phyloP scores from a whole-genome alignment of 2,797 vertebrate species.

The Antennarius maculatus region DNA sequence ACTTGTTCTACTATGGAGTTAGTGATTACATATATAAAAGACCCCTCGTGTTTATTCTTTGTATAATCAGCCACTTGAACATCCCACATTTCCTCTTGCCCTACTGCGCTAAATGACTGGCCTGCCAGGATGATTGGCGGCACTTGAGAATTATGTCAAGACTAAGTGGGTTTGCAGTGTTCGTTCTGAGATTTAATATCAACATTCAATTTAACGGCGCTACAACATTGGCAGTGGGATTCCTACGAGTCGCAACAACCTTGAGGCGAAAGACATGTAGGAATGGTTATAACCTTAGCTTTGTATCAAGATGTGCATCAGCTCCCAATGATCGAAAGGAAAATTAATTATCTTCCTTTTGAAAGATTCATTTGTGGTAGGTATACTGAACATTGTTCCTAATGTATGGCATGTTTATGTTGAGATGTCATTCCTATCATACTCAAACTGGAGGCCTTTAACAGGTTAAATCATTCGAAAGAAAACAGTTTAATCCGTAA shows the following conservation, averaged over 20 bases:
- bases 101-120: constrained; percentile 68
- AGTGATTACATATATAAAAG: not conserved
- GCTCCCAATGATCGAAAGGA: not conserved
- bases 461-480: not conserved
- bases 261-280: constrained; percentile 13
- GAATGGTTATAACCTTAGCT: constrained; percentile 3
- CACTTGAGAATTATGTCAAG: constrained; percentile 62
- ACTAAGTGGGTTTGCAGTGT: constrained; percentile 66
- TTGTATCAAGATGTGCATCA: constrained; percentile 1
- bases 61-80: constrained; percentile 67
- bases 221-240: constrained; percentile 45
- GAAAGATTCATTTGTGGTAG: not conserved
- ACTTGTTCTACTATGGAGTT: constrained; percentile 25
- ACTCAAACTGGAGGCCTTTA: not conserved
- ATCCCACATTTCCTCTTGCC: constrained; percentile 58
- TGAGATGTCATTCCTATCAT: not conserved
- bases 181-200: constrained; percentile 68
- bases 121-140: constrained; percentile 69
- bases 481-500: not conserved
- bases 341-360: not conserved
- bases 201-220: constrained; percentile 62
- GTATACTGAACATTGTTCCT: not conserved
- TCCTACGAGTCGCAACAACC: constrained; percentile 23
- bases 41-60: constrained; percentile 21
- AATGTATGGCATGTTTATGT: not conserved